Evolutionary conservation across 2,888 invertebrate genomes (phyloP).

Genomic region (Geophilus truncorum): DNA sequence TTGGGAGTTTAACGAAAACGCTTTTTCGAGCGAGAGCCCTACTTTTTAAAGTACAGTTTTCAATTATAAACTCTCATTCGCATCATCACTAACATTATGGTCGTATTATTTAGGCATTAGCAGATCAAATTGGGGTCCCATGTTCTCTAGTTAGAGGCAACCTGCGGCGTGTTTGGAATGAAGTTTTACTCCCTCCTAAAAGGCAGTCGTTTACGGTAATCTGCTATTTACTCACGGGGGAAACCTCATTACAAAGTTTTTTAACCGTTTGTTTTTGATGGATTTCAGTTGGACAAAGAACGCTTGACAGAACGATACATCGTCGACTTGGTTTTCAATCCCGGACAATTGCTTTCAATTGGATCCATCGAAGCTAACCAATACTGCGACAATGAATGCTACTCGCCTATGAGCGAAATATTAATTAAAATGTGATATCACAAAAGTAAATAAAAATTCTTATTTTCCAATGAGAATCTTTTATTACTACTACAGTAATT

Average conservation of each 20-base stretch:
- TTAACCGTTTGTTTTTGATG: not conserved
- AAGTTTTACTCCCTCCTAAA: not conserved
- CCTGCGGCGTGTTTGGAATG: constrained; percentile 3
- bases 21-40: constrained; percentile 25
- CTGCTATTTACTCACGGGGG: no score
- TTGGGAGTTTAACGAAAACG: constrained; percentile 13
- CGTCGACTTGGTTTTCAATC: constrained; percentile 7
- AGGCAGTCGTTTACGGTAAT: not conserved
- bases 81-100: not conserved
- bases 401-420: no score
- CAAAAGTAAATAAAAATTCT: no score
- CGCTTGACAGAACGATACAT: not conserved
- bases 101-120: not conserved
- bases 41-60: constrained; percentile 30
- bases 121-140: constrained; percentile 29
- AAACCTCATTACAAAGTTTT: no score
- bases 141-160: constrained; percentile 27
- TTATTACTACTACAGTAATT: no score
- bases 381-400: not conserved
- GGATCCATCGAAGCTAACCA: not conserved
- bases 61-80: no score
- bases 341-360: not conserved
- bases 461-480: no score
- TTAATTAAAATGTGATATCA: no score
- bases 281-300: not conserved